These are phyloP conservation scores for Labroides dimidiatus DNA, from an alignment of 2,797 vertebrate genomes.

Conservation along the genomic window DNA sequence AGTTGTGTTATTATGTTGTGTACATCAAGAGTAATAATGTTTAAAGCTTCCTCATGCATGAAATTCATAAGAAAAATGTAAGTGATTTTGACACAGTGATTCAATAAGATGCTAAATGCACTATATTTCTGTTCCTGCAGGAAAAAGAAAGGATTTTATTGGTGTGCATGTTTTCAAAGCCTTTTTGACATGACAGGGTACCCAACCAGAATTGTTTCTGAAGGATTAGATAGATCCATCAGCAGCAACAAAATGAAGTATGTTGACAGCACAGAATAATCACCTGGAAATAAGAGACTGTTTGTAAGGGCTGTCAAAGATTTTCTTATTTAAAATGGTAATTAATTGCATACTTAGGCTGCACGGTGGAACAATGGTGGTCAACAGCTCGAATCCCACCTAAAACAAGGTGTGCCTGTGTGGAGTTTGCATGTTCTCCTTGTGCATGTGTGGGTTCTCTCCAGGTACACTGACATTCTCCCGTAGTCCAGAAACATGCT, in stretches of 20 bases:
- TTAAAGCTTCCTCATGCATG: neutral
- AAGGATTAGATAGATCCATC: neutral
- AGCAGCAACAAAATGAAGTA: too few relatives aligned
- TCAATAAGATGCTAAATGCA: slow-evolving; percentile 5
- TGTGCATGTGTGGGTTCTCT: too few relatives aligned
- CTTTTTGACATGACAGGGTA: neutral
- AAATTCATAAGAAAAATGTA: neutral
- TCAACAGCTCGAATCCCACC: too few relatives aligned
- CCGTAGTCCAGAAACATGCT: too few relatives aligned
- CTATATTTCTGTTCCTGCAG: neutral
- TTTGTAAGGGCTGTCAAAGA: neutral
- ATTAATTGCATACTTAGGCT: too few relatives aligned
- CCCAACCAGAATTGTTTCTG: neutral
- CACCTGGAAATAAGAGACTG: neutral
- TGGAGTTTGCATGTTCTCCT: too few relatives aligned
- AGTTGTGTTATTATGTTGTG: neutral
- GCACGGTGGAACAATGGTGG: too few relatives aligned
- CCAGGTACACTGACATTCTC: too few relatives aligned
- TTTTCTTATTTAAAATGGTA: too few relatives aligned
- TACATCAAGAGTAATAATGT: neutral
- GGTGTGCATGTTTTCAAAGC: neutral
- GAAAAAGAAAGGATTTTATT: neutral
- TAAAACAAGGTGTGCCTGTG: too few relatives aligned
- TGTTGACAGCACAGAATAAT: neutral
- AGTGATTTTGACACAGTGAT: slow-evolving; percentile 1